These are phyloP conservation scores for Pionites leucogaster DNA, from an alignment of 2,113 vertebrate species.

Conservation along the genomic window DNA sequence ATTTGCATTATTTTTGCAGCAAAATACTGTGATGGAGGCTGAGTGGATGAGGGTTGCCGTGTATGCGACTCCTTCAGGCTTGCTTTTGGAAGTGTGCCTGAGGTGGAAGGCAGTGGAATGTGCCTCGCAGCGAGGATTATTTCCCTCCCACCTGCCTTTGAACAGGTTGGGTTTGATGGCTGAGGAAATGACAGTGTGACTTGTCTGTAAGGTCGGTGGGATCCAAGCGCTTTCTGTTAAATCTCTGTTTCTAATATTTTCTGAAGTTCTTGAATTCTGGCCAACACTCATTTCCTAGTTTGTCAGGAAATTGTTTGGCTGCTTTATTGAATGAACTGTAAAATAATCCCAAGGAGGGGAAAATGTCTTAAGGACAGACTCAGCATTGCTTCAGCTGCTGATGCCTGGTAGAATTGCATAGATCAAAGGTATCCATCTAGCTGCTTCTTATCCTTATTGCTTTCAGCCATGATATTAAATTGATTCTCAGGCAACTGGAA, in stretches of 20 bases:
- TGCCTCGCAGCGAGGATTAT: background rate
- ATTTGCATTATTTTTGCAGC: background rate
- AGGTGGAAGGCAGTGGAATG: background rate
- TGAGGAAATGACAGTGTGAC: conserved; percentile 41
- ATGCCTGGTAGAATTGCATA: background rate
- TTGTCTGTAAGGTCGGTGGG: conserved; percentile 30
- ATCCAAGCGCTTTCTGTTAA: conserved; percentile 64
- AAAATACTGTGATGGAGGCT: background rate
- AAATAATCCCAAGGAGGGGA: conserved; percentile 34
- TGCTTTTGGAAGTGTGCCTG: background rate
- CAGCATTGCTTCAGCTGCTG: background rate
- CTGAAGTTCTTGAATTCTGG: conserved; percentile 60
- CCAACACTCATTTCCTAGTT: conserved; percentile 73
- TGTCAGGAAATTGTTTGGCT: conserved; percentile 74
- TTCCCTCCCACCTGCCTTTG: background rate
- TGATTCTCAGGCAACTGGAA: conserved; percentile 37
- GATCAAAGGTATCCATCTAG: conserved; percentile 6
- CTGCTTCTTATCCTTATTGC: background rate
- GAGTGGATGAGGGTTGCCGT: background rate
- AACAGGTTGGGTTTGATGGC: background rate
- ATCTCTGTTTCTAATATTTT: conserved; percentile 67
- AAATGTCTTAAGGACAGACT: conserved; percentile 22
- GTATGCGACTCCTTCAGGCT: background rate
- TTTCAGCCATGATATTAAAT: conserved; percentile 34
- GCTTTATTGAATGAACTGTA: conserved; percentile 65